Base-by-base conservation (phyloP, 2,113 vertebrate genomes). In the Cyanoliseus patagonus region DNA sequence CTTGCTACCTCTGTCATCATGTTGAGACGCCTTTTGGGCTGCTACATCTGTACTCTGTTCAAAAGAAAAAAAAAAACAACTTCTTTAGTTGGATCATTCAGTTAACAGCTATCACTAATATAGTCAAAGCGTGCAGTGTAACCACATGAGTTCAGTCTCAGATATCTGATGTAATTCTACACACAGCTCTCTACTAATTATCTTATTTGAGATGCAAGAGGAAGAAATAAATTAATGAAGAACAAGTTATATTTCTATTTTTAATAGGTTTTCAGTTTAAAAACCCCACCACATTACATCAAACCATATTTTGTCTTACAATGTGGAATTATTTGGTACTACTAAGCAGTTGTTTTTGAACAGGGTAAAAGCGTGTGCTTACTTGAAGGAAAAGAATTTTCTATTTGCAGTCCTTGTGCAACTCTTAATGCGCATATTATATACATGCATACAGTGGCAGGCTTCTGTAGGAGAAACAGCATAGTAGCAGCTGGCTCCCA, bases 401-500 rank as follows among this genome's bases (percentile, higher is more conserved):
- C 37, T 77, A 19, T 69, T 64, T 73, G 53, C 42, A 83, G 39
- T 46, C 33, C 44, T 61, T 13, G 27, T 31, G 20, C 30, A 57
- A 18, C 17, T 72, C 6, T 35, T 17, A 31, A 17, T 4, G 44
- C 23, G 23, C 2, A 6, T 1, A 12, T 53, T n/a, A 41, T 23
- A 19, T 6, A 20, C 1, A 1, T 33, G 30, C 41, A 75, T 10
- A 27, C 11, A 42, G 49, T 7, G n/a, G 28, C 42, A 52, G 47
- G 30, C 27, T 62, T 53, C n/a, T 7, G 1, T 0, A 35, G 69
- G 42, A 81, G 25, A 39, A 57, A n/a, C 77, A 84, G 70, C 70
- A 46, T 2, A 68, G 90, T 9, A 90, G 86, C 87, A 91, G 91
- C 94, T 95, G 86, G 85, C 92, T 90, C n/a, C 76, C 76, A 37